Conservation (phyloP, 2,113 vertebrate genomes). For the Phylloscopus trochilus region DNA sequence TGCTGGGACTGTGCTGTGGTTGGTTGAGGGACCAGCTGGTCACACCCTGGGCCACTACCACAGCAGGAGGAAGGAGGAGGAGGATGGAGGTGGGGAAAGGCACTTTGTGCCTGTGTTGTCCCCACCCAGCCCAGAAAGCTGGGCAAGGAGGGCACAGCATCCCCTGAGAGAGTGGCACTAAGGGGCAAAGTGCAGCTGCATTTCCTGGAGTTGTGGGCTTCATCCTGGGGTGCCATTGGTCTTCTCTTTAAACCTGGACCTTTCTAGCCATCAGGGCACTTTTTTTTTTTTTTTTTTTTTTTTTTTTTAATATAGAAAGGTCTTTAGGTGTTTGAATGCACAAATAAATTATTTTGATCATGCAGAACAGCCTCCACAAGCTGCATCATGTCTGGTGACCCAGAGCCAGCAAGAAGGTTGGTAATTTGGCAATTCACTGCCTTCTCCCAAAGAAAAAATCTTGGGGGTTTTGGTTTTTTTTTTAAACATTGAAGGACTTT, state of each 20-base stretch:
- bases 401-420: not conserved
- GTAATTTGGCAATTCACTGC: not conserved
- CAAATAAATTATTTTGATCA: not conserved
- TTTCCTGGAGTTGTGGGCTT: not conserved
- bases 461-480: not conserved
- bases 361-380: not conserved
- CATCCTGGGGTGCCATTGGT: not conserved
- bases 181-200: not conserved
- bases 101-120: not conserved
- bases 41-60: accelerated
- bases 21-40: not conserved
- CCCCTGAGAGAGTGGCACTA: accelerated
- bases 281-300: not conserved
- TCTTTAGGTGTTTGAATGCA: not conserved
- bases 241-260: not conserved
- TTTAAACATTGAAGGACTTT: not conserved
- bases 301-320: not conserved
- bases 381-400: not conserved
- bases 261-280: not conserved
- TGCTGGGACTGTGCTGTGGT: accelerated
- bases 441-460: not conserved
- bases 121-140: not conserved
- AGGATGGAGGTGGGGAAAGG: not conserved
- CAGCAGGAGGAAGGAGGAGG: not conserved
- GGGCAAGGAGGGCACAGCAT: not conserved